Base-by-base conservation (phyloP, 2,888 invertebrate species). In the Lycocerus yunnanus region DNA sequence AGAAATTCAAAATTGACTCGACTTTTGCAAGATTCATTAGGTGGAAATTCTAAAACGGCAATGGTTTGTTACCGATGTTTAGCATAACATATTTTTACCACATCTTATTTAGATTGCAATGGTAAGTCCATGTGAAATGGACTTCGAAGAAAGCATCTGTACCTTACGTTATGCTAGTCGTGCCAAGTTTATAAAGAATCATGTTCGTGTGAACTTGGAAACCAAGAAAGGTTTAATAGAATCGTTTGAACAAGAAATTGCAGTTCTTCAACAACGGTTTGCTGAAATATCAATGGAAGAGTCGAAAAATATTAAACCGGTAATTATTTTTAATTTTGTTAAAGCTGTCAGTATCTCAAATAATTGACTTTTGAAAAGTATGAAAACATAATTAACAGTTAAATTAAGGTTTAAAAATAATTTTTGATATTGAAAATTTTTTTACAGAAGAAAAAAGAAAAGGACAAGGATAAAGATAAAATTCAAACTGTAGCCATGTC, bases 91-190 rank as follows among this genome's bases (percentile, higher is more conserved):
- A 60, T 58, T 68, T 68, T 20, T 59, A 15, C 4, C 3, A 14
- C 27, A 58, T 67, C 66, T 58, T 59, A 78, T 80, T 58, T 85
- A 97, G 97, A 96, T 97, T 84, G 98, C 99, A 3, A 98, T 98
- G 82, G 91, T 98, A 59, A 98, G 98, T n/a, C 99, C 99, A 4
- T 97, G 98, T 0, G 97, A 97, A 84, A 90, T 94, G 77, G 99
- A 99, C 88, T 98, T 96, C 85, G 98, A 99, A 84, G 99, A 99
- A 87, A 97, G 98, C 0, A 94, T 99, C 79, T 98, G 97, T 83
- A 98, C 99, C 0, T 89, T 99, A 73, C 91, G 99, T 0, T 99
- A 99, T 88, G 99, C 99, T 1, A 97, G 97, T 88, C 91, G 99
- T 70, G 98, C 99, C 11, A 99, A 99, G 89, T 97, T 95, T 85